Percentiles rank a stretch among this genome's conserved stretches.
phyloP scores from a whole-genome alignment of 2,113 vertebrate genomes.

The Pangasianodon hypophthalmus region DNA sequence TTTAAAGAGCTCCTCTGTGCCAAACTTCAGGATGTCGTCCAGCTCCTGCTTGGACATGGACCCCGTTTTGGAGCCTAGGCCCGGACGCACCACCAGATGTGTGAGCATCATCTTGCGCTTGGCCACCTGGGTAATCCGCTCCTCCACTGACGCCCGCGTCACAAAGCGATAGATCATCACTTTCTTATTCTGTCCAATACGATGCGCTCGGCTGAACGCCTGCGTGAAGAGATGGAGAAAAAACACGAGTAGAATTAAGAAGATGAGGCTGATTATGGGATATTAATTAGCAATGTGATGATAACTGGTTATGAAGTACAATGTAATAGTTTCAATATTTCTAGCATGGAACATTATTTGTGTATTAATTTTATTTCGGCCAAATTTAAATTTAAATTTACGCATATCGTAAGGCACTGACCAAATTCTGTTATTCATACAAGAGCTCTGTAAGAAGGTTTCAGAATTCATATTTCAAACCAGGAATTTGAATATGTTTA shows the following conservation, averaged over 20 bases:
- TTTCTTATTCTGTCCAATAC: slow-evolving; percentile 96
- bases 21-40: slow-evolving; percentile 97
- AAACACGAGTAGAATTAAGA: neutral
- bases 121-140: slow-evolving; percentile 97
- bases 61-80: slow-evolving; percentile 94
- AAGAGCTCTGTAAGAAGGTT: too few relatives aligned
- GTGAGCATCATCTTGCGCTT: slow-evolving; percentile 99
- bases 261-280: neutral
- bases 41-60: slow-evolving; percentile 99
- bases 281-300: neutral
- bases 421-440: neutral
- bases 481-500: too few relatives aligned
- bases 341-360: neutral
- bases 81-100: slow-evolving; percentile 93
- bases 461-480: neutral
- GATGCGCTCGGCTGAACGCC: slow-evolving; percentile 97
- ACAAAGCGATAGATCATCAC: slow-evolving; percentile 99
- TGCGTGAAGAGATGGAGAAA: slow-evolving; percentile 50
- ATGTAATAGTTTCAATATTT: neutral
- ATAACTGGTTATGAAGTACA: neutral
- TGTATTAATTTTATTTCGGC: neutral
- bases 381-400: neutral
- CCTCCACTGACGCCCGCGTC: slow-evolving; percentile 93
- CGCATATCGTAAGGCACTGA: neutral
- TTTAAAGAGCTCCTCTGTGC: slow-evolving; percentile 97